Conservation (phyloP, 2,113 vertebrate species). For the Bostrychus sinensis region DNA sequence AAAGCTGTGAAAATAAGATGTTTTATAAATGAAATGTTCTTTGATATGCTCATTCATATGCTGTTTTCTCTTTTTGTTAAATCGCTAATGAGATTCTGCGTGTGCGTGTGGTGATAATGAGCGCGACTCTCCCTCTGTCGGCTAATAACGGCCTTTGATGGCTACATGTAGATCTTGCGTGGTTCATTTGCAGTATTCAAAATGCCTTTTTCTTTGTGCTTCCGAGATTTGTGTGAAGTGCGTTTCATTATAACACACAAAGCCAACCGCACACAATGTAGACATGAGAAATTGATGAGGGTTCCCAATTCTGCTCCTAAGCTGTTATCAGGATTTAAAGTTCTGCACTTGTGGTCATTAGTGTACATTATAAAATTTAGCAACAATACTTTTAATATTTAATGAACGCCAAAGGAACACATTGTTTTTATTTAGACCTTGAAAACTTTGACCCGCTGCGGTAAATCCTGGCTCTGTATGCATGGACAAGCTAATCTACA, state of each 20-base stretch:
- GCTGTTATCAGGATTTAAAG: slow-evolving; percentile 38
- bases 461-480: slow-evolving; percentile 48
- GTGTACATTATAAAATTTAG: slow-evolving; percentile 49
- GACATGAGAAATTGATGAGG: slow-evolving; percentile 36
- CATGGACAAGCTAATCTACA: slow-evolving; percentile 42
- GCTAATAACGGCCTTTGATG: slow-evolving; percentile 27
- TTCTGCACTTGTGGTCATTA: slow-evolving; percentile 20
- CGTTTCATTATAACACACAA: slow-evolving; percentile 13
- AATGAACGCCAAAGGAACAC: slow-evolving; percentile 42
- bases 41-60: background rate
- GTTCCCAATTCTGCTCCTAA: slow-evolving; percentile 5
- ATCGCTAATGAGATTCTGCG: slow-evolving; percentile 27
- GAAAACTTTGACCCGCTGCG: slow-evolving; percentile 45
- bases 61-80: slow-evolving; percentile 18
- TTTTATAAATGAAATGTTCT: slow-evolving; percentile 4
- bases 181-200: slow-evolving; percentile 5
- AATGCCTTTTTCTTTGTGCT: slow-evolving; percentile 9
- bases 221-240: background rate
- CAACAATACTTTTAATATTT: slow-evolving; percentile 56
- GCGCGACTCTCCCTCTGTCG: slow-evolving; percentile 3
- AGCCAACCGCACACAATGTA: slow-evolving; percentile 6
- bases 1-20: background rate
- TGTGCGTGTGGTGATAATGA: slow-evolving; percentile 18
- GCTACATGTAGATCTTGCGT: background rate
- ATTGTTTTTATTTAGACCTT: slow-evolving; percentile 38